Conservation (phyloP, 2,113 vertebrate genomes). For the Scopus umbretta region DNA sequence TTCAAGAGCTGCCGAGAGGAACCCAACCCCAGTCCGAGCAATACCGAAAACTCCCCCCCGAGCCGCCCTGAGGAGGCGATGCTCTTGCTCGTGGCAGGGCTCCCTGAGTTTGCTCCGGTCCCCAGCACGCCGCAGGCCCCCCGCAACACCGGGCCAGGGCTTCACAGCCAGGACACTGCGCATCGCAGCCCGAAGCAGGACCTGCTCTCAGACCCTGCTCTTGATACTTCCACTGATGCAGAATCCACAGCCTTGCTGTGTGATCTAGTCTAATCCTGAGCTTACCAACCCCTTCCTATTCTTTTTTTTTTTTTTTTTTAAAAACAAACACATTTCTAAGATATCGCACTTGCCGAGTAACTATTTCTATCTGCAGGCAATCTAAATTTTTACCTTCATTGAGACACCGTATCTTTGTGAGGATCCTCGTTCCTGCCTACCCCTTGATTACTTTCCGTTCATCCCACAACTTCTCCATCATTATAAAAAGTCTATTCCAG, state of each 20-base stretch:
- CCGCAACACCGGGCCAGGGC: accelerated
- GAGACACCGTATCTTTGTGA: not conserved
- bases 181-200: not conserved
- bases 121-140: not conserved
- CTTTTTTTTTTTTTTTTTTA: not conserved
- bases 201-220: not conserved
- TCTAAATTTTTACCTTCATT: slow-evolving; percentile 18
- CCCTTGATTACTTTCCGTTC: not conserved
- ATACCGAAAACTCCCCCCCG: not conserved
- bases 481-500: not conserved
- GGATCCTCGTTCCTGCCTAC: not conserved
- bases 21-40: not conserved
- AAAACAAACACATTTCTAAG: not conserved
- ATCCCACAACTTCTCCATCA: not conserved
- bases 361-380: slow-evolving; percentile 29
- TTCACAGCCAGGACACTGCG: not conserved
- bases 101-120: not conserved
- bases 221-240: not conserved
- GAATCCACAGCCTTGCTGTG: not conserved
- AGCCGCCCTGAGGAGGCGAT: not conserved
- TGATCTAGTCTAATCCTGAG: not conserved
- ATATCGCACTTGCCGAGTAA: not conserved
- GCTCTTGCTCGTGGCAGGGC: not conserved
- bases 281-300: not conserved
- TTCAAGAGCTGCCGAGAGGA: not conserved